Conservation (phyloP, 2,888 invertebrate genomes). For the Sturmia bella region DNA sequence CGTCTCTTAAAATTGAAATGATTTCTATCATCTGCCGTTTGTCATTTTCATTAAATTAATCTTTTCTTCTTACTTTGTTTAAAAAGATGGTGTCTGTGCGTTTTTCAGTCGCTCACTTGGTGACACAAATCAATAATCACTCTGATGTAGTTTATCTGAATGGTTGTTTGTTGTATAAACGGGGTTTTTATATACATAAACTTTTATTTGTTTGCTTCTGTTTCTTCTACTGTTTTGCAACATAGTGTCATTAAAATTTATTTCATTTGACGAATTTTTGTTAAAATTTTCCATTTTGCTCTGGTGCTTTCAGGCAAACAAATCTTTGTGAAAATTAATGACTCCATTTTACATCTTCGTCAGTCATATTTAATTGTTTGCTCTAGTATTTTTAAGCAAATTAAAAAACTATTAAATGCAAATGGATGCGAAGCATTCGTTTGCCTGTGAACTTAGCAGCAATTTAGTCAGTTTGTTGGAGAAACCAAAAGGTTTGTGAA, state of each 20-base stretch:
- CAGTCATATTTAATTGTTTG: slow-evolving; percentile 23
- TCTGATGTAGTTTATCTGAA: slow-evolving; percentile 59
- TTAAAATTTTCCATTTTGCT: background rate
- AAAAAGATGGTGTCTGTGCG: background rate
- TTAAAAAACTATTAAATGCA: slow-evolving; percentile 33
- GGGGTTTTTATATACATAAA: background rate
- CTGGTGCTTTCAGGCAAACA: background rate
- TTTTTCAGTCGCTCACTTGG: slow-evolving; percentile 44
- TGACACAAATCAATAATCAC: slow-evolving; percentile 68
- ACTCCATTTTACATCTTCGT: slow-evolving; percentile 51
- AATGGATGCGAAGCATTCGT: background rate
- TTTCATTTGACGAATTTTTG: slow-evolving; percentile 18
- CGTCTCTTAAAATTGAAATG: slow-evolving; percentile 30
- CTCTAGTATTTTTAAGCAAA: background rate
- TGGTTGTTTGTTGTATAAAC: slow-evolving; percentile 37
- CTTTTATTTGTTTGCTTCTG: slow-evolving; percentile 7
- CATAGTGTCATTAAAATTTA: slow-evolving; percentile 12
- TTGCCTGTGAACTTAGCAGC: background rate
- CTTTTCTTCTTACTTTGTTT: slow-evolving; percentile 12
- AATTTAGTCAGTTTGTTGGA: slow-evolving; percentile 4
- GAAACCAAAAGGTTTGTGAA: background rate
- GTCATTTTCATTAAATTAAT: slow-evolving; percentile 58
- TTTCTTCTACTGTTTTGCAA: background rate
- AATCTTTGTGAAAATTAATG: slow-evolving; percentile 56
- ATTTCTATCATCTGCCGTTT: slow-evolving; percentile 65